Conservation (phyloP, 2,797 vertebrate species). For the Halcyon badia region DNA sequence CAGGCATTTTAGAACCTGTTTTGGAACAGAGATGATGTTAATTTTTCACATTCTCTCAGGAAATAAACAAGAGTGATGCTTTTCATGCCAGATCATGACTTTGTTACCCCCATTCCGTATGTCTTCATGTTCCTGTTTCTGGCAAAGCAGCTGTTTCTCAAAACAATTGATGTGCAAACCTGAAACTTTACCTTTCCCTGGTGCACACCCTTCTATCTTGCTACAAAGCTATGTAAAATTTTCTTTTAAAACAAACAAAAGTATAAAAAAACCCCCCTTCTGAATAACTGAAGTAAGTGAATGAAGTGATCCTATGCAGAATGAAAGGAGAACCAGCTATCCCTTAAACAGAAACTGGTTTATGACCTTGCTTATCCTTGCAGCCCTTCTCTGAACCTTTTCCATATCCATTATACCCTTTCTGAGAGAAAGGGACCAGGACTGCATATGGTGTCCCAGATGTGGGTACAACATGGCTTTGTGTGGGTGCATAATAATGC, state of each 20-base stretch:
- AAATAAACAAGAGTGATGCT: not conserved
- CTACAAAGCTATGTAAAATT: not conserved
- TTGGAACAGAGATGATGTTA: not conserved
- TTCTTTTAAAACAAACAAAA: not conserved
- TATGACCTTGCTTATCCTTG: not conserved
- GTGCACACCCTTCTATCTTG: not conserved
- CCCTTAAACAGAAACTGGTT: not conserved
- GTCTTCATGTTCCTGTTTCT: not conserved
- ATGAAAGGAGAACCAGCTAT: not conserved
- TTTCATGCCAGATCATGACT: not conserved
- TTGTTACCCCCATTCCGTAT: not conserved
- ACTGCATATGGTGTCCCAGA: not conserved
- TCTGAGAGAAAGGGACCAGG: not conserved
- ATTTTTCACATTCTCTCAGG: not conserved
- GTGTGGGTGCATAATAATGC: not conserved
- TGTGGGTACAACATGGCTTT: not conserved
- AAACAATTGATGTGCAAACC: not conserved
- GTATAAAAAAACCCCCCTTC: not conserved
- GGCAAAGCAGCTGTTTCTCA: not conserved
- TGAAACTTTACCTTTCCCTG: not conserved
- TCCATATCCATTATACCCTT: not conserved
- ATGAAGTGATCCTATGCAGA: not conserved
- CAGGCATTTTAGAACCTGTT: not conserved
- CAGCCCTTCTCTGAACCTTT: not conserved
- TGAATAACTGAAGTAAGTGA: not conserved